Percentiles rank a stretch among this genome's conserved stretches.
Evolutionary conservation across 1,140 invertebrate genomes (phyloP).

Genomic region (Steinernema khuongi): DNA sequence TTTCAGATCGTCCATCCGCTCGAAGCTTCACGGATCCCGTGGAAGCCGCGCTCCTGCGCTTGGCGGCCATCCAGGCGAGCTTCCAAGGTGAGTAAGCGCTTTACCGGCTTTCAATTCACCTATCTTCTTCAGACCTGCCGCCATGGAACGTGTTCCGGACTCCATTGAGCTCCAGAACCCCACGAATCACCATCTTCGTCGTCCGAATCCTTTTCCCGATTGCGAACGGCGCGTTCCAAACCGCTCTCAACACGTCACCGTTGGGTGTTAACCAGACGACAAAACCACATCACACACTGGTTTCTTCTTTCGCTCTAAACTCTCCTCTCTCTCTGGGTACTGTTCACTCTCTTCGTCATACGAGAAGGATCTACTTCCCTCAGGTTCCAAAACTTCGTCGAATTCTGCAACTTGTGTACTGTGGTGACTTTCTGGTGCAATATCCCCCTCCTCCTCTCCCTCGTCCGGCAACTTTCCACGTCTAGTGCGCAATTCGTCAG

Average conservation of each 20-base stretch:
- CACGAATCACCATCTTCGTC: background rate
- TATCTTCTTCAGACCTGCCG: no score
- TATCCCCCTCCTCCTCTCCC: background rate
- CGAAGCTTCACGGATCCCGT: slow-evolving; percentile 6
- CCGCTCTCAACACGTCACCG: no score
- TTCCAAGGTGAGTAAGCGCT: background rate
- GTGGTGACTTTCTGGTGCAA: slow-evolving; percentile 16
- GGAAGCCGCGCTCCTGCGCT: slow-evolving; percentile 3
- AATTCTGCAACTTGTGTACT: background rate
- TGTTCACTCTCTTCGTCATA: slow-evolving; percentile 8
- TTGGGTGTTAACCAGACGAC: slow-evolving; percentile 16
- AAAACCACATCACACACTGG: slow-evolving; percentile 7
- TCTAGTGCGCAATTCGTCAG: background rate
- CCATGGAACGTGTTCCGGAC: no score
- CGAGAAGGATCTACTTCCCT: background rate
- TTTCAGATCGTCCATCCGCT: background rate
- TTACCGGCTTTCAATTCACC: background rate
- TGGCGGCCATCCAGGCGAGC: background rate
- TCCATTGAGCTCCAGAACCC: background rate
- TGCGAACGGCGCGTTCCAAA: no score
- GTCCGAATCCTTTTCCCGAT: no score
- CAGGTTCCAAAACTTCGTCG: background rate
- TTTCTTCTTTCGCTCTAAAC: background rate
- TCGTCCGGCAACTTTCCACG: background rate
- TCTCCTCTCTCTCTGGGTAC: background rate